Conservation (phyloP, 2,888 invertebrate genomes). For the Drosophila aldrichi region DNA sequence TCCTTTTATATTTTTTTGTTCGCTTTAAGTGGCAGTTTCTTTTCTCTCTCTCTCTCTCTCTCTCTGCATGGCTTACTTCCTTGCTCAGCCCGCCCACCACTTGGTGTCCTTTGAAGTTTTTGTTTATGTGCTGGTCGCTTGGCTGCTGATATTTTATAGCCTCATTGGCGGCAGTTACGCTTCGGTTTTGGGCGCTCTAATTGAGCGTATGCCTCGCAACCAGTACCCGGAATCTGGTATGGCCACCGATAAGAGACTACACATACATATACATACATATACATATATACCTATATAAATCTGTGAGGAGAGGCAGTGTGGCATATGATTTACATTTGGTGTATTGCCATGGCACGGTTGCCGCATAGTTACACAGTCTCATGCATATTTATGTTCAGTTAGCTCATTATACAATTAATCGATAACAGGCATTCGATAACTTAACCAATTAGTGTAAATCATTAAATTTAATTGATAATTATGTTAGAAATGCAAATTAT, state of each 20-base stretch:
- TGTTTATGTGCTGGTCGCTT: constrained; percentile 45
- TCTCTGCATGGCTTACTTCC: constrained; percentile 16
- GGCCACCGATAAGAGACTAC: constrained; percentile 19
- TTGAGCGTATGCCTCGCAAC: constrained; percentile 58
- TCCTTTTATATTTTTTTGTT: constrained; percentile 33
- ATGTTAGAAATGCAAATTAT: background rate
- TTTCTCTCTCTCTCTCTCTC: constrained; percentile 31
- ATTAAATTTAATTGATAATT: constrained; percentile 2
- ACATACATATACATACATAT: constrained; percentile 1
- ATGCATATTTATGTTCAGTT: constrained; percentile 2
- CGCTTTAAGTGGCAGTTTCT: constrained; percentile 71
- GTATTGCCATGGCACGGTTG: background rate
- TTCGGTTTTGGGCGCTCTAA: constrained; percentile 59
- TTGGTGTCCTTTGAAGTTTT: constrained; percentile 68
- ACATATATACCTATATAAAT: background rate
- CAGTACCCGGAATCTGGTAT: constrained; percentile 20
- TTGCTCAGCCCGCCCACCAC: background rate
- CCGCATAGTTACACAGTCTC: background rate
- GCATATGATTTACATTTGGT: background rate
- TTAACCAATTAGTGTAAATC: background rate
- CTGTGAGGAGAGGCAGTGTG: background rate
- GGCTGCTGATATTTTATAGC: constrained; percentile 68
- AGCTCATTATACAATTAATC: background rate
- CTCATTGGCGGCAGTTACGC: constrained; percentile 68
- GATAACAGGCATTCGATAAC: constrained; percentile 3